Evolutionary conservation across 2,888 invertebrate species (phyloP).

Genomic region (Blastobasis adustella): DNA sequence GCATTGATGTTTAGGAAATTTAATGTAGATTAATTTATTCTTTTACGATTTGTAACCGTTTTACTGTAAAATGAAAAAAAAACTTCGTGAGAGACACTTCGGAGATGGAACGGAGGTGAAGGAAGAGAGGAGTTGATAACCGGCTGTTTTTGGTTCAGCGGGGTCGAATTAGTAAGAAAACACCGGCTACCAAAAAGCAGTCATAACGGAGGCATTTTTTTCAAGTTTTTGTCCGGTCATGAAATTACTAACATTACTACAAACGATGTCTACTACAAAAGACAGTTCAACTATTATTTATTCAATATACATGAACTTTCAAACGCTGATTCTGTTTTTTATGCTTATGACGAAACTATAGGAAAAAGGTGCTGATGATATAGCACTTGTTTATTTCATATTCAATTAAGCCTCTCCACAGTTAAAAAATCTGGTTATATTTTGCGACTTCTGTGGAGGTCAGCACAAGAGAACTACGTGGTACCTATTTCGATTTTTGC

Average conservation of each 20-base stretch:
- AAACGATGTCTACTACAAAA: neutral
- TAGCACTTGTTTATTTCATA: neutral
- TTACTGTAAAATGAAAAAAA: too few relatives aligned
- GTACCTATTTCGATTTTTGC: neutral
- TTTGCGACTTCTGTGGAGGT: neutral
- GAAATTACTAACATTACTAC: neutral
- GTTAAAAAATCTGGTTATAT: neutral
- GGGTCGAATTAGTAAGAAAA: too few relatives aligned
- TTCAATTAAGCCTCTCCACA: neutral
- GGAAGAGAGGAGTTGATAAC: too few relatives aligned
- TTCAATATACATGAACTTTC: neutral
- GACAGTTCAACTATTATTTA: neutral
- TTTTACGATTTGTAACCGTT: too few relatives aligned
- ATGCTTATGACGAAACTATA: neutral
- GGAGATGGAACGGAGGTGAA: too few relatives aligned
- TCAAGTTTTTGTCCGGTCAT: neutral
- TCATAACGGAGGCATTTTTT: too few relatives aligned
- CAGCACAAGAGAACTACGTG: neutral
- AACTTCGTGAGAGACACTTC: too few relatives aligned
- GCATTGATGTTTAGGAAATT: too few relatives aligned
- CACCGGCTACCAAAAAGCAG: too few relatives aligned
- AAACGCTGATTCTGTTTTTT: neutral
- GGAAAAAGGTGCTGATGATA: neutral
- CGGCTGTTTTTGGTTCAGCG: too few relatives aligned
- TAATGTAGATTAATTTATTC: too few relatives aligned